A percentile compares a stretch with the other conserved stretches of the same genome.
Evolutionary conservation across 2,888 invertebrate genomes (phyloP).

Genomic region (Drosophila quinaria): DNA sequence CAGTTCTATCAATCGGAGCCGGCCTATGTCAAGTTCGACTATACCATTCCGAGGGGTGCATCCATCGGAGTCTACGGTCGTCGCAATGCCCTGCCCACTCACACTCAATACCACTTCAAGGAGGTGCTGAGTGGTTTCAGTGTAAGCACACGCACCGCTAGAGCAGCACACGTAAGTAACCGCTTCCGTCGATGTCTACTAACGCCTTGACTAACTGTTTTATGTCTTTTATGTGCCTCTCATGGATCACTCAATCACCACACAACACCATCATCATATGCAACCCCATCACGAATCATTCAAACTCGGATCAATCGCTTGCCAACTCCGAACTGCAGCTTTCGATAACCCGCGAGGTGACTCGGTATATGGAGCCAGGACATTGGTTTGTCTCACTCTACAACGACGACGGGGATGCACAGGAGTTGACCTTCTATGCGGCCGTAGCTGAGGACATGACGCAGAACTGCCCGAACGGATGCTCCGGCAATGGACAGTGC

Average conservation of each 20-base stretch:
- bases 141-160: constrained; percentile 93
- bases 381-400: constrained; percentile 98
- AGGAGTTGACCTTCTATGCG: constrained; percentile 94
- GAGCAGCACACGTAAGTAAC: constrained; percentile 94
- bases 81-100: constrained; percentile 96
- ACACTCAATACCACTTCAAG: constrained; percentile 98
- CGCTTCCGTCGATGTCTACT: constrained; percentile 38
- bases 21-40: constrained; percentile 97
- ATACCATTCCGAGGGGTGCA: constrained; percentile 95
- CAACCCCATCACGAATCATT: neutral
- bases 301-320: constrained; percentile 1
- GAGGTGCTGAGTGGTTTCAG: constrained; percentile 96
- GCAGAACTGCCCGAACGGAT: constrained; percentile 97
- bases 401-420: constrained; percentile 97
- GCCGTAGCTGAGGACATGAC: constrained; percentile 96
- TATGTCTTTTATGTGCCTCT: constrained; percentile 61
- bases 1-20: constrained; percentile 98
- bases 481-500: constrained; percentile 98
- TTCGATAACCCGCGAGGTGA: constrained; percentile 95
- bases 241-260: constrained; percentile 37
- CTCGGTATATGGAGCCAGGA: constrained; percentile 97
- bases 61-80: constrained; percentile 98
- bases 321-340: constrained; percentile 85
- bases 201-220: constrained; percentile 44
- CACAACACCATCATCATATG: neutral